Base-by-base conservation (phyloP, 2,888 invertebrate genomes). In the Tubiluchus corallicola region DNA sequence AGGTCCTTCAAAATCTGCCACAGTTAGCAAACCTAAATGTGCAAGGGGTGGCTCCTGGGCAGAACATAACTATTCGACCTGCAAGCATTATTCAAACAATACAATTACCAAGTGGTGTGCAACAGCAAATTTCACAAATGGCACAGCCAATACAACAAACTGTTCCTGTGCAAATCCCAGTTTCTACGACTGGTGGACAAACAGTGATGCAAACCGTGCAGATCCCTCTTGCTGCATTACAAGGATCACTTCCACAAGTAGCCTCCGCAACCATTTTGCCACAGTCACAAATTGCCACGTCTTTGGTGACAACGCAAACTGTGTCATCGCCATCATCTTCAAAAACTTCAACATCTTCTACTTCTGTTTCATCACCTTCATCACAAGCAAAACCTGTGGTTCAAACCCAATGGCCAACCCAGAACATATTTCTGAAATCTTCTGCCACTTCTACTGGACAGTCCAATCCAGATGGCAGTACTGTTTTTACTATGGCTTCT, bases 141-240 rank as follows among this genome's bases (percentile, higher is more conserved):
- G n/a, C n/a, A n/a, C n/a, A n/a, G n/a, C n/a, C n/a, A n/a, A n/a
- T n/a, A n/a, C n/a, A n/a, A n/a, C n/a, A n/a, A n/a, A n/a, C n/a
- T n/a, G n/a, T n/a, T n/a, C n/a, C 18, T 37, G 82, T 90, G 3
- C 90, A 90, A 64, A 82, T 88, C 48, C 87, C 87, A 1, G 82
- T 87, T 50, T 76, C 77, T 41, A 76, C 80, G 44, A 71, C 76
- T 21, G 82, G 80, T 62, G 92, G 92, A 0, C 90, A 92, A 66
- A 90, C 92, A 0, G 79, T 92, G 47, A 82, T 87, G 64, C 92
- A 94, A 63, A 90, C 92, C 0, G 79, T 94, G 1, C 90, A 92
- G 62, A 77, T 94, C 55, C 92, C 92, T 0, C 72, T 90, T 16
- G 88, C 88, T 63, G 74, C 84, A 38, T n/a, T n/a, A n/a, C n/a